Evolutionary conservation across 1,140 invertebrate species (phyloP), one percentile per base, ranked within the genome.

Genomic region (Homarus americanus): DNA sequence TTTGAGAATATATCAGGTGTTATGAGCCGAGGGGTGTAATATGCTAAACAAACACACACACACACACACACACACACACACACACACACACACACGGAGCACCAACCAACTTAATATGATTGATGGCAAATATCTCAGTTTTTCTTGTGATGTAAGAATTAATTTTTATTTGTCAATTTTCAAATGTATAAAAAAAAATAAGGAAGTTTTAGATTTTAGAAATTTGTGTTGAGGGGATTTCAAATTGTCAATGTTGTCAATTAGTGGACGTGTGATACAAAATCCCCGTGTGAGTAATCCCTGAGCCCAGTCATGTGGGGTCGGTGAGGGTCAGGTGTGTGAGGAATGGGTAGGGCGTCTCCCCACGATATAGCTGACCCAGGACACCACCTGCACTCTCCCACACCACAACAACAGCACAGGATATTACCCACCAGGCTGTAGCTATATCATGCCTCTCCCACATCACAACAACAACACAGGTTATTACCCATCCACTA

Each of bases 261-360:
- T 79, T 79, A 79, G 76, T 20, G 40, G 28, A 76, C 36, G 36
- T 49, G 76, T 79, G 76, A 44, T 79, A 79, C 76, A 79, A 49
- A 79, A 79, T 41, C 24, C 76, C 40, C 24, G 15, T 32, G 9
- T 28, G 63, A 49, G 44, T n/a, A 15, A 79, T 12, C 76, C 40
- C 44, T 36, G n/a, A 2, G 10, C 76, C 7, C n/a, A 49, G 76
- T 44, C 76, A 79, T 41, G 41, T 49, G 44, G 49, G 76, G 76
- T 44, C 76, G 32, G 44, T 28, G 20, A 12, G 32, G 76, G 76
- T 79, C 76, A 79, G 76, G 40, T 10, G 76, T 24, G 76, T 41
- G 76, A 79, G 40, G 36, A 38, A 79, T 79, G 76, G 76, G 76
- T 40, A 79, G 76, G 76, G 76, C 76, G 76, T 79, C 76, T 28